Evolutionary conservation across 1,140 invertebrate species (phyloP), one percentile per base, ranked within the genome.

Genomic region (Belonocnema kinseyi): DNA sequence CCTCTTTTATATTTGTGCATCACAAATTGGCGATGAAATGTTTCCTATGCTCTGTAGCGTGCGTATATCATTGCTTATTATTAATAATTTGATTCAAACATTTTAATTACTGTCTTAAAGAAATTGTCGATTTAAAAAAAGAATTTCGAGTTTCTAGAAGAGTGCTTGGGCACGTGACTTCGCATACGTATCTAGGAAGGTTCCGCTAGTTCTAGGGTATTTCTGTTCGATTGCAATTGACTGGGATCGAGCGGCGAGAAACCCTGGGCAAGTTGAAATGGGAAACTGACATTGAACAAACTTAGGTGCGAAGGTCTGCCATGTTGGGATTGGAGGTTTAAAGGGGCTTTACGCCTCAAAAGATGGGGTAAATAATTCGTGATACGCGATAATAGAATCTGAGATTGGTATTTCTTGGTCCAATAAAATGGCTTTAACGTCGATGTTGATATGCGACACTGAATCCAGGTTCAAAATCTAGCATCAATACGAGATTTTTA

Each of bases 311-410:
- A 56, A 56, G 17, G 16, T 33, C 75, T 77, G 70, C 50, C 33
- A 21, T 46, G 75, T 66, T 71, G 70, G 77, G 76, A 79, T 58
- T 66, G 61, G 66, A 73, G 66, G 66, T 74, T 76, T 78, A 72
- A 81, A 81, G 73, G 76, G 76, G 78, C 79, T 82, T 80, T 77
- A 74, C 74, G 76, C 79, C 80, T 83, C 80, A 74, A 79, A 79
- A 77, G 79, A 77, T 78, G 71, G 72, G 80, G 80, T 80, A 80
- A 79, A 80, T 83, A 83, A 80, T 81, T 77, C 82, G 74, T 79
- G 79, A 79, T 76, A 83, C 75, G 77, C 75, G 81, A 80, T 82
- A 79, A 82, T 80, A 82, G 81, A 82, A 82, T 80, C 81, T 76
- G 79, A 78, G 79, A 79, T 82, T 82, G 78, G 81, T 80, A 82